These are phyloP conservation scores for Crocidura indochinensis DNA, from an alignment of 2,797 vertebrate species.

Conservation along the genomic window DNA sequence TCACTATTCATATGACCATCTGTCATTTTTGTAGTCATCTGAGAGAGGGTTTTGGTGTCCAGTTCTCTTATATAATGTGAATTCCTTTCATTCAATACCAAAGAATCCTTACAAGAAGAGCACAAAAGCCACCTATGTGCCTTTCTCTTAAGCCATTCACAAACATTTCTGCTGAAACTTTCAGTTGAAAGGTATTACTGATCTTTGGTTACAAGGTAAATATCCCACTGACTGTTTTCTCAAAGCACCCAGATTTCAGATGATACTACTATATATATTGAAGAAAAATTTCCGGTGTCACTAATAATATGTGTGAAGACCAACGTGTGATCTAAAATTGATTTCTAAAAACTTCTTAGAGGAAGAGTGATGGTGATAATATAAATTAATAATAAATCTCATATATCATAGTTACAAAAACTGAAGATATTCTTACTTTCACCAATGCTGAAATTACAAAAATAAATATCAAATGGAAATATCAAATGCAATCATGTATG, in stretches of 20 bases:
- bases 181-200: too few species aligned
- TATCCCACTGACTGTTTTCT: background rate
- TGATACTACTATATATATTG: background rate
- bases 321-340: background rate
- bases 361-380: background rate
- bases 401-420: background rate
- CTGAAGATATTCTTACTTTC: conserved; percentile 56
- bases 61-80: too few species aligned
- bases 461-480: background rate
- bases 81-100: too few species aligned
- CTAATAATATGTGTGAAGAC: background rate
- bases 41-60: too few species aligned
- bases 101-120: too few species aligned
- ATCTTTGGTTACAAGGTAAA: too few species aligned
- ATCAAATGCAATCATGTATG: background rate
- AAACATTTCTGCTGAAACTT: too few species aligned
- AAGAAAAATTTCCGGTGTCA: background rate
- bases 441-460: background rate
- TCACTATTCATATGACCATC: too few species aligned
- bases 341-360: background rate
- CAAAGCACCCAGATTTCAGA: background rate
- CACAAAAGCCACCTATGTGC: too few species aligned
- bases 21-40: too few species aligned
- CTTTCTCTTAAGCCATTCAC: too few species aligned
- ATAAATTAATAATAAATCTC: background rate